Percentiles rank a stretch among this genome's conserved stretches.
phyloP scores from a whole-genome alignment of 2,113 vertebrate species.

The Crocuta crocuta region DNA sequence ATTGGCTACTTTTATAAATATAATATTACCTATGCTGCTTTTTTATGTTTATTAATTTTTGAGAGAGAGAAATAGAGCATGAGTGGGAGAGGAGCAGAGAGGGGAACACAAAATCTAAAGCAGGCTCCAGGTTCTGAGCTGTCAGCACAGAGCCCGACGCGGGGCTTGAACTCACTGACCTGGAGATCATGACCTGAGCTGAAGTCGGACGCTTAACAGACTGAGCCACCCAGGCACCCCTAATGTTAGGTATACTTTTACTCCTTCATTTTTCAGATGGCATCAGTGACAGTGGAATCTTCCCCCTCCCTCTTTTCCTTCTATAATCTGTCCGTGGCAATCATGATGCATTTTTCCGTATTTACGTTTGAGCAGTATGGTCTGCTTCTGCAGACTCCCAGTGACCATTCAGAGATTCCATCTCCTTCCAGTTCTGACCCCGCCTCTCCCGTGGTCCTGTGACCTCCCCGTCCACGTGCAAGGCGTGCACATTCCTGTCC shows the following conservation, averaged over 20 bases:
- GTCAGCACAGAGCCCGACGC: too few species aligned
- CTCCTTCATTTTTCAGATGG: not conserved
- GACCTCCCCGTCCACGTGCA: not conserved
- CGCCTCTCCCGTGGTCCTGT: not conserved
- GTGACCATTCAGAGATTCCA: rapidly evolving
- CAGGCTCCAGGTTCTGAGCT: too few species aligned
- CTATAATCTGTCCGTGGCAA: not conserved
- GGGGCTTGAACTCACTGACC: too few species aligned
- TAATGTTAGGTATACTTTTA: not conserved
- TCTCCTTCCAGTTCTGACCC: not conserved
- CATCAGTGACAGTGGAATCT: not conserved
- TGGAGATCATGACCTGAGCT: too few species aligned
- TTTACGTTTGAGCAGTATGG: not conserved
- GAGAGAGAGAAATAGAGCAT: too few species aligned
- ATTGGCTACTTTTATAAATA: not conserved
- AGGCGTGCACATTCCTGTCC: not conserved
- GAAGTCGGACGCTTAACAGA: not conserved
- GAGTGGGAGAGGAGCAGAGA: too few species aligned
- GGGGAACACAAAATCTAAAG: too few species aligned
- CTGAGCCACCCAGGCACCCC: not conserved
- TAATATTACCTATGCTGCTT: not conserved
- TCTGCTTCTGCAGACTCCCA: not conserved
- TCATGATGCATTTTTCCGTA: not conserved
- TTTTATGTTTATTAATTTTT: not conserved
- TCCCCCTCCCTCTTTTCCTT: not conserved